Base-by-base conservation (phyloP, 2,888 invertebrate genomes). In the Nemotelus pantherinus region DNA sequence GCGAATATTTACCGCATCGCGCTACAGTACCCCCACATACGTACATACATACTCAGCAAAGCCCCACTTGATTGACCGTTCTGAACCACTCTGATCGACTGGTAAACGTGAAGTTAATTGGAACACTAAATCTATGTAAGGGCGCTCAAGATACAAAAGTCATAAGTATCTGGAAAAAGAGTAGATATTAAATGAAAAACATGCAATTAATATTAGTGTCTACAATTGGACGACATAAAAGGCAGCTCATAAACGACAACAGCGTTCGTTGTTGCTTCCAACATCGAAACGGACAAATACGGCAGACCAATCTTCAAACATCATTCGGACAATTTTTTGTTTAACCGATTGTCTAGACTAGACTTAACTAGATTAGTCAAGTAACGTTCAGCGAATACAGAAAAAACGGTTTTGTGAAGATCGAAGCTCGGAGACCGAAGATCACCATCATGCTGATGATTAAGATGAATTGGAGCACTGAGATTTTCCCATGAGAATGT, bases 401-500 rank as follows among this genome's bases (percentile, higher is more conserved):
- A 50, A 5, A 50, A 9, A 7, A 7, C n/a, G 5, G 1, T 50
- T 9, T 50, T 50, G 5, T 7, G 25, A 47, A 10, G n/a, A 45
- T 45, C 10, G n/a, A 65, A 5, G 7, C 65, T 65, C 41, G 65
- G 47, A 44, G 65, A 41, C 47, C 25, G 25, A 25, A 25, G 25
- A 25, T 25, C 25, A 25, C 25, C 25, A 25, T 25, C 25, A 25
- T 25, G 25, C 25, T 25, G 25, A 25, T 43, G 39, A 45, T 65
- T 41, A 45, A 65, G 65, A 65, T 25, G 65, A 65, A 65, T 65
- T 57, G 44, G 47, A 65, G 45, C 5, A 45, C 47, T 7, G 43
- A 45, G 43, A 43, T 65, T 65, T 65, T 45, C 65, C 47, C 65
- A 41, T 65, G 65, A 45, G 65, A 65, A 65, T 65, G 41, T 45